Percentiles rank a stretch among this genome's conserved stretches.
phyloP scores from a whole-genome alignment of 2,797 vertebrate species.

The Parauchenoglanis punctatus region DNA sequence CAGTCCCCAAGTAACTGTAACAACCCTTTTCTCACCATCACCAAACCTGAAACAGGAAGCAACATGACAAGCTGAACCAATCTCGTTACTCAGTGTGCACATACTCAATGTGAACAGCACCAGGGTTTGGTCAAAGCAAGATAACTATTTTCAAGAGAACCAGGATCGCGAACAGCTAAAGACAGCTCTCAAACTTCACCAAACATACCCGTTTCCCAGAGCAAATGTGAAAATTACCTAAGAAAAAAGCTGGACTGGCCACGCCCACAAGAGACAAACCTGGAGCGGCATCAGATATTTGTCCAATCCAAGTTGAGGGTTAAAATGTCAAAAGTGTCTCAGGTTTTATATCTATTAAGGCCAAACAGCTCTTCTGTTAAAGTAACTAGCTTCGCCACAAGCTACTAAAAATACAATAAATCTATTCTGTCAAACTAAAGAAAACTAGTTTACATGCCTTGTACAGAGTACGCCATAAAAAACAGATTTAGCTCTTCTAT shows the following conservation, averaged over 20 bases:
- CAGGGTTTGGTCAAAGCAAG: not conserved
- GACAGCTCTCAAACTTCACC: not conserved
- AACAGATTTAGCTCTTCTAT: no score
- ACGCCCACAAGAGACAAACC: not conserved
- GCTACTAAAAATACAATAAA: not conserved
- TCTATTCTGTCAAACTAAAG: no score
- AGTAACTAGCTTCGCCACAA: not conserved
- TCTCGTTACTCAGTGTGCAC: not conserved
- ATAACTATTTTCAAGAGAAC: not conserved
- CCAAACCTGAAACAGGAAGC: not conserved
- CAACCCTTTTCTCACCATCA: not conserved
- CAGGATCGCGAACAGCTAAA: not conserved
- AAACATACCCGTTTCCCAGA: not conserved
- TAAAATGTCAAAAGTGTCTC: not conserved
- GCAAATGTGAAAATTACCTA: not conserved
- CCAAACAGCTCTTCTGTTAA: not conserved
- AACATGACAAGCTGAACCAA: not conserved
- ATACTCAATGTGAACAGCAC: not conserved
- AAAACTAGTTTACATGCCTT: no score
- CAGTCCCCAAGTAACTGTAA: not conserved
- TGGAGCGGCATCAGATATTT: not conserved
- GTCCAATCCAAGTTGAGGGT: not conserved
- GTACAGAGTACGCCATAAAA: no score
- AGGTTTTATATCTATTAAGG: not conserved
- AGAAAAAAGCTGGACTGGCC: not conserved